phyloP scores from a whole-genome alignment of 1,140 invertebrate species.

The Hyles euphorbiae region DNA sequence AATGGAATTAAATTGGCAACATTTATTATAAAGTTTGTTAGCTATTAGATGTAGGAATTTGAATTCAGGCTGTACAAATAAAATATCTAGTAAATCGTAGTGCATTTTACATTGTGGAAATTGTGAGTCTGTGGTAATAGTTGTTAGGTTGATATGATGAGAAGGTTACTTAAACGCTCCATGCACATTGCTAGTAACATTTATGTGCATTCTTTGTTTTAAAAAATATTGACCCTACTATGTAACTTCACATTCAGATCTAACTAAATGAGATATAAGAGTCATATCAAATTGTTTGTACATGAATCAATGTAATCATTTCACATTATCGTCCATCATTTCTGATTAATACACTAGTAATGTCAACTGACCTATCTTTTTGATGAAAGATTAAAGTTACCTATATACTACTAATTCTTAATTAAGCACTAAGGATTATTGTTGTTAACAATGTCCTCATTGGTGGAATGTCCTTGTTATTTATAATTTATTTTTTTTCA shows the following conservation, averaged over 20 bases:
- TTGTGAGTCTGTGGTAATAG: conserved; percentile 61
- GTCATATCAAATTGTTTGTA: conserved; percentile 36
- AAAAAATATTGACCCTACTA: conserved; percentile 2
- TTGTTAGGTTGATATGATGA: conserved; percentile 56
- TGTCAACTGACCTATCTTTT: conserved; percentile 5
- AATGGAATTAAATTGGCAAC: conserved; percentile 39
- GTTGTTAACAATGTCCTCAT: conserved; percentile 54
- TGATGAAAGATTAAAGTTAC: background rate
- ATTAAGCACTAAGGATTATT: conserved; percentile 22
- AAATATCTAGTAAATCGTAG: conserved; percentile 69
- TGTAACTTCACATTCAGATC: conserved; percentile 1
- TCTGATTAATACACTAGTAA: background rate
- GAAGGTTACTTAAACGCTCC: conserved; percentile 47
- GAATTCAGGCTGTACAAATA: conserved; percentile 69
- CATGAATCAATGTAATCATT: conserved; percentile 2
- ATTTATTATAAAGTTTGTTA: conserved; percentile 62
- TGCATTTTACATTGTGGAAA: conserved; percentile 67
- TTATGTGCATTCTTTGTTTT: conserved; percentile 7
- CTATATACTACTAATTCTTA: conserved; percentile 2
- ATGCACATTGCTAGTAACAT: conserved; percentile 33
- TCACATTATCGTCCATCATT: conserved; percentile 3
- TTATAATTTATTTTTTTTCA: conserved; percentile 11
- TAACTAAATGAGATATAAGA: conserved; percentile 26
- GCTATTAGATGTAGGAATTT: conserved; percentile 69
- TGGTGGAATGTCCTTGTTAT: conserved; percentile 38